Evolutionary conservation across 1,140 invertebrate species (phyloP).

Genomic region (Diabrotica undecimpunctata): DNA sequence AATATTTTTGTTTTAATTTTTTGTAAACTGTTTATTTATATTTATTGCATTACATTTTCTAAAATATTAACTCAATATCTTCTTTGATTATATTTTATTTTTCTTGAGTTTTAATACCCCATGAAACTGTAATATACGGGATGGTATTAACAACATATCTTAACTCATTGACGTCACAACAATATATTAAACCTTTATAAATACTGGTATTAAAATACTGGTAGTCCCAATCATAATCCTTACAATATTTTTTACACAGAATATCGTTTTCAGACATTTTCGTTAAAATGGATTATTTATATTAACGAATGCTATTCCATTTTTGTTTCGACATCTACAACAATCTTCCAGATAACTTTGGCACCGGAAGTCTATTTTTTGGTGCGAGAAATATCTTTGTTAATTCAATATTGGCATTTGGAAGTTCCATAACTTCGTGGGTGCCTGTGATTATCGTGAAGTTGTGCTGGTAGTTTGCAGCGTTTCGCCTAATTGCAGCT

Average conservation of each 20-base stretch:
- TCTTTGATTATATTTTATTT: no score
- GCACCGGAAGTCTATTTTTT: constrained; percentile 44
- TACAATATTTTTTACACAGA: constrained; percentile 47
- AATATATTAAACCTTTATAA: constrained; percentile 46
- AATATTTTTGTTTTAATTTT: no score
- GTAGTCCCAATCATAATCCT: constrained; percentile 32
- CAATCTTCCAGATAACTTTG: constrained; percentile 52
- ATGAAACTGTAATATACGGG: constrained; percentile 20
- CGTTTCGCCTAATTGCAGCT: constrained; percentile 40
- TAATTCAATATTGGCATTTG: constrained; percentile 27
- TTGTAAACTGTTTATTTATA: no score
- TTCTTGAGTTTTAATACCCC: constrained; percentile 9
- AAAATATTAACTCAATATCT: no score
- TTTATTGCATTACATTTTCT: no score
- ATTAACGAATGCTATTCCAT: constrained; percentile 50
- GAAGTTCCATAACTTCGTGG: constrained; percentile 42
- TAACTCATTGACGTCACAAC: constrained; percentile 44
- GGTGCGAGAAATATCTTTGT: constrained; percentile 44
- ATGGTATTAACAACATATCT: constrained; percentile 27
- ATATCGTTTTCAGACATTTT: constrained; percentile 16
- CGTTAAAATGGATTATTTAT: constrained; percentile 51
- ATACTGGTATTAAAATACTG: constrained; percentile 28
- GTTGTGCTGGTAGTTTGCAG: constrained; percentile 27
- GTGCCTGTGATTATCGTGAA: constrained; percentile 48
- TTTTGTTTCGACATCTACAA: constrained; percentile 39